Percentiles rank a stretch among this genome's conserved stretches.
phyloP scores from a whole-genome alignment of 2,797 vertebrate genomes.

The Limnodromus scolopaceus region DNA sequence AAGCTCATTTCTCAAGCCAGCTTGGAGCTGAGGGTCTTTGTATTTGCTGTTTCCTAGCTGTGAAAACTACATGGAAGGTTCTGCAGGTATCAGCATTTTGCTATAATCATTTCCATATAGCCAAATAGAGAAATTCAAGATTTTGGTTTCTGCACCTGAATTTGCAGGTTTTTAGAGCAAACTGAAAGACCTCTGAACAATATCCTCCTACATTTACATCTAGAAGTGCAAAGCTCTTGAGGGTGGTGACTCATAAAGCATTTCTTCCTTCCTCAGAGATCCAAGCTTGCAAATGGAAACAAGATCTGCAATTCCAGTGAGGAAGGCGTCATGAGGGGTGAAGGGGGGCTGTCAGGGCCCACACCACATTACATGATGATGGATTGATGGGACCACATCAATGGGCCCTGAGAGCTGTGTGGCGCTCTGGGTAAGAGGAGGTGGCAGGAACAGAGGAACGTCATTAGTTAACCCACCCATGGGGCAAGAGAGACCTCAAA shows the following conservation, averaged over 20 bases:
- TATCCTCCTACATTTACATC: slow-evolving; percentile 49
- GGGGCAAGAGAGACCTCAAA: neutral
- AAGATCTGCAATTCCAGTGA: slow-evolving; percentile 7
- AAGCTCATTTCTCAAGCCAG: slow-evolving; percentile 48
- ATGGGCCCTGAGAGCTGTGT: neutral
- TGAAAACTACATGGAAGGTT: slow-evolving; percentile 66
- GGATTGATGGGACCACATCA: slow-evolving; percentile 56
- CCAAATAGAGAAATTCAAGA: slow-evolving; percentile 46
- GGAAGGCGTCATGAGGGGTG: neutral
- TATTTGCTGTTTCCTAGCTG: slow-evolving; percentile 62
- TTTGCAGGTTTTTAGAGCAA: slow-evolving; percentile 46
- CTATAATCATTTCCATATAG: slow-evolving; percentile 68
- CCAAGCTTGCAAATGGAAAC: slow-evolving; percentile 40
- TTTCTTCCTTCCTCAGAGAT: slow-evolving; percentile 44
- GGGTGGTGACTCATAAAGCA: slow-evolving; percentile 42
- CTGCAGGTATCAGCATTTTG: slow-evolving; percentile 73
- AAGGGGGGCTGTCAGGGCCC: neutral
- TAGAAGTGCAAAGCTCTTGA: slow-evolving; percentile 45
- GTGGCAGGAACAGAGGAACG: neutral
- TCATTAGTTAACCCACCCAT: neutral
- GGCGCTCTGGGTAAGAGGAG: neutral
- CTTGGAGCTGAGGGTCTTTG: slow-evolving; percentile 33
- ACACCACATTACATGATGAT: slow-evolving; percentile 1
- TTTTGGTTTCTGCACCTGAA: slow-evolving; percentile 40
- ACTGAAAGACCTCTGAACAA: slow-evolving; percentile 38